These are phyloP conservation scores for Cotesia typhae DNA, from an alignment of 1,140 invertebrate genomes.

Conservation along the genomic window DNA sequence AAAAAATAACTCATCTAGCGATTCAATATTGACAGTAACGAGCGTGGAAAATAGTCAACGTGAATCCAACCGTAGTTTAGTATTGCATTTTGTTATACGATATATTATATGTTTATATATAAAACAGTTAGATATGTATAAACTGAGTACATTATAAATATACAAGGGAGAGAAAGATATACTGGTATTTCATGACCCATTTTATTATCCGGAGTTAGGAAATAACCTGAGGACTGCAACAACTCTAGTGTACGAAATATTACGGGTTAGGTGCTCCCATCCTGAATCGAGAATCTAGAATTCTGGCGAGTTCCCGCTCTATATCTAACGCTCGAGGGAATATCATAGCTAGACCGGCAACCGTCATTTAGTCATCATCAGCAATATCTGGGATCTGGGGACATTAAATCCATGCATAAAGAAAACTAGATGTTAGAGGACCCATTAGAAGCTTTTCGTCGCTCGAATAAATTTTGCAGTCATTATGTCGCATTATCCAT, in stretches of 20 bases:
- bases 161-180: no score
- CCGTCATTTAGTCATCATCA: not conserved
- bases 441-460: slow-evolving; percentile 33
- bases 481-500: slow-evolving; percentile 18
- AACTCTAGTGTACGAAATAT: no score
- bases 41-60: slow-evolving; percentile 21
- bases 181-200: slow-evolving; percentile 31
- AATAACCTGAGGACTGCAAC: not conserved
- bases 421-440: slow-evolving; percentile 30
- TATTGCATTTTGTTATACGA: slow-evolving; percentile 18
- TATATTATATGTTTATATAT: no score
- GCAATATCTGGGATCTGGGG: no score
- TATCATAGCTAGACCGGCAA: slow-evolving; percentile 15
- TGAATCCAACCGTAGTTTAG: slow-evolving; percentile 10
- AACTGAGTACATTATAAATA: not conserved
- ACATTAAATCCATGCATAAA: no score
- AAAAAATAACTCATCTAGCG: slow-evolving; percentile 20
- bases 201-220: slow-evolving; percentile 31
- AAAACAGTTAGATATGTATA: no score
- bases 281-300: no score
- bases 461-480: slow-evolving; percentile 30
- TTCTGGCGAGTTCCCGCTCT: not conserved
- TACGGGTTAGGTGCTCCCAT: not conserved
- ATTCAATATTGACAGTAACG: slow-evolving; percentile 18
- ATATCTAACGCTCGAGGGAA: not conserved